Evolutionary conservation across 2,113 vertebrate genomes (phyloP), one percentile per base, ranked within the genome.

Genomic region (Prinia subflava): DNA sequence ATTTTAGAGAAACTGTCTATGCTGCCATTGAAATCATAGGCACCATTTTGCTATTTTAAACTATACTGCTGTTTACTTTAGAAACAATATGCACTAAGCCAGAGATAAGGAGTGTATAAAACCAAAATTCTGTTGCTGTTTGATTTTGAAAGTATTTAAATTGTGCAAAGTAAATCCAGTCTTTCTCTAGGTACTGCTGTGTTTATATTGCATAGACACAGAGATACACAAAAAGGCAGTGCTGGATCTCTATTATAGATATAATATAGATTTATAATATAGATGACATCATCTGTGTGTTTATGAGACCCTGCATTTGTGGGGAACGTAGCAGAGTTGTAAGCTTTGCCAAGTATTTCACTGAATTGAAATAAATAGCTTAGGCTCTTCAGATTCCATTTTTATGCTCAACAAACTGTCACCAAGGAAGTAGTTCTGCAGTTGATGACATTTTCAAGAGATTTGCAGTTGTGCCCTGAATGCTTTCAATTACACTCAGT

Each of bases 401-500:
- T 97, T 92, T 97, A 95, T 96, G 92, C 83, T 96, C 90, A 93
- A 90, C 78, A 95, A 95, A 90, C 83, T 94, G 93, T 96, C 84
- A 75, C 46, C 4, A 9, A 91, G 78, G 57, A 95, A 95, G 91
- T 81, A 90, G 68, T 87, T 97, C 95, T 96, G 64, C 71, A 85
- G 84, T 97, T 97, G 95, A 94, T 95, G 95, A 90, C 90, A 91
- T 84, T 80, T 97, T 95, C 52, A 90, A 95, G 92, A 96, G 91
- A 96, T 97, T 96, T 96, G 83, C 70, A 91, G 88, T 84, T 97
- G 59, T 92, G 50, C 83, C 90, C 67, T 94, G 96, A 97, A 96
- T 96, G 91, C 63, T 75, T 97, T 91, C 89, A 97, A 97, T 98
- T 97, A 94, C 52, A 94, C 55, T 91, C 95, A 97, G 92, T 93